phyloP scores from a whole-genome alignment of 2,888 invertebrate genomes.

The Agonopterix arenella region DNA sequence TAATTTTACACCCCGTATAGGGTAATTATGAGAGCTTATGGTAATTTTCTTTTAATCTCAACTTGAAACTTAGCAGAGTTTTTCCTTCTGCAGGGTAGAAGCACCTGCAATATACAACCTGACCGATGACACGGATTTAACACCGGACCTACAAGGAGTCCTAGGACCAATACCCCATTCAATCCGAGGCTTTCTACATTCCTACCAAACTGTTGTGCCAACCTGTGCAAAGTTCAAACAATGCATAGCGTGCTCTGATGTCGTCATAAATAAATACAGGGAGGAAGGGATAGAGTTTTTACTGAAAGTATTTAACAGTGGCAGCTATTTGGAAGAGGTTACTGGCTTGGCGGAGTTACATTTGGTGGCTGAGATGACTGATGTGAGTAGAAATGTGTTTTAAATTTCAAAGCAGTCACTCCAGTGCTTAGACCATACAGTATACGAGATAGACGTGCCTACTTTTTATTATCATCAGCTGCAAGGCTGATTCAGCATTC shows the following conservation, averaged over 20 bases:
- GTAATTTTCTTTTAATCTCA: no score
- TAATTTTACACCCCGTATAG: no score
- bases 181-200: slow-evolving; percentile 92
- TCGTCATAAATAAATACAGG: slow-evolving; percentile 47
- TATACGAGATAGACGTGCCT: no score
- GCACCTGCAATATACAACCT: slow-evolving; percentile 82
- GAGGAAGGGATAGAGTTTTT: slow-evolving; percentile 83
- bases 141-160: slow-evolving; percentile 71
- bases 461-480: no score
- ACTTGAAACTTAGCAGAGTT: background rate
- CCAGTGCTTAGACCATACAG: no score
- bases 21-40: no score
- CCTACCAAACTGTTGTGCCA: slow-evolving; percentile 88
- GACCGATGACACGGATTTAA: slow-evolving; percentile 36
- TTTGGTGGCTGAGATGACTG: slow-evolving; percentile 76
- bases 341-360: slow-evolving; percentile 86
- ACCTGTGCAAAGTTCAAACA: slow-evolving; percentile 90
- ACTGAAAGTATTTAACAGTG: slow-evolving; percentile 86
- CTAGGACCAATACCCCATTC: slow-evolving; percentile 95
- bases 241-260: slow-evolving; percentile 94
- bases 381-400: slow-evolving; percentile 47
- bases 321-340: slow-evolving; percentile 89
- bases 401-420: no score
- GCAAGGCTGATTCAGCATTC: no score
- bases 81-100: slow-evolving; percentile 59